Percentiles rank a stretch among this genome's conserved stretches.
phyloP scores from a whole-genome alignment of 2,888 invertebrate genomes.

The Hirtodrosophila cameraria region DNA sequence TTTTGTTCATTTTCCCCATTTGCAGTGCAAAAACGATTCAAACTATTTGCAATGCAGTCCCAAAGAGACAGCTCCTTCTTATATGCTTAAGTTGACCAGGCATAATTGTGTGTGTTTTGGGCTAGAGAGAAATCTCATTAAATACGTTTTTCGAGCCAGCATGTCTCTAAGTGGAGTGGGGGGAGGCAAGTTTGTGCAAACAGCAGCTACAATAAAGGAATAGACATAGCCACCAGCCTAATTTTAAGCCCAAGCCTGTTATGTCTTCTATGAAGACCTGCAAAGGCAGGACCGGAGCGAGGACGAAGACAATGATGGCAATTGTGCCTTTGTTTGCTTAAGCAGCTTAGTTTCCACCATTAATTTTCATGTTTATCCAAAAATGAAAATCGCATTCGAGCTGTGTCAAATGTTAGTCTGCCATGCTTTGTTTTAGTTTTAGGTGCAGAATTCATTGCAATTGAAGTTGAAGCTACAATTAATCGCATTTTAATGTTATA shows the following conservation, averaged over 20 bases:
- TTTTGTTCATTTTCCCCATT: constrained; percentile 42
- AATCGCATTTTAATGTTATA: no score
- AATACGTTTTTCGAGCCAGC: constrained; percentile 39
- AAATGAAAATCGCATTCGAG: constrained; percentile 75
- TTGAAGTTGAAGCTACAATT: constrained; percentile 8
- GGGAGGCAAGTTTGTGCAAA: not conserved
- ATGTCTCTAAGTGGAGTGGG: not conserved
- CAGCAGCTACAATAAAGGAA: constrained; percentile 21
- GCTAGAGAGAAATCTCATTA: constrained; percentile 54
- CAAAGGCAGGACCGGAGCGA: no score
- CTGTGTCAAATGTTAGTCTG: constrained; percentile 3
- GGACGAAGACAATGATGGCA: not conserved
- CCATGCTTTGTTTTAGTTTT: not conserved
- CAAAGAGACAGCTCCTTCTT: constrained; percentile 19
- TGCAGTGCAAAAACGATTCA: not conserved
- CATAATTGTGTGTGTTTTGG: constrained; percentile 52
- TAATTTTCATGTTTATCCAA: constrained; percentile 82
- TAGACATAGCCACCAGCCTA: constrained; percentile 19
- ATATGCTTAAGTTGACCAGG: constrained; percentile 30
- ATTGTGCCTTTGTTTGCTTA: constrained; percentile 59
- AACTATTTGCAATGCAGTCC: constrained; percentile 14
- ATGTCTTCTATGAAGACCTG: no score
- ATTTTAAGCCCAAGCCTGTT: not conserved
- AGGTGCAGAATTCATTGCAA: constrained; percentile 15
- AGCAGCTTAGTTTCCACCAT: constrained; percentile 81